Conservation (phyloP, 2,888 invertebrate genomes). For the Altica lythri region DNA sequence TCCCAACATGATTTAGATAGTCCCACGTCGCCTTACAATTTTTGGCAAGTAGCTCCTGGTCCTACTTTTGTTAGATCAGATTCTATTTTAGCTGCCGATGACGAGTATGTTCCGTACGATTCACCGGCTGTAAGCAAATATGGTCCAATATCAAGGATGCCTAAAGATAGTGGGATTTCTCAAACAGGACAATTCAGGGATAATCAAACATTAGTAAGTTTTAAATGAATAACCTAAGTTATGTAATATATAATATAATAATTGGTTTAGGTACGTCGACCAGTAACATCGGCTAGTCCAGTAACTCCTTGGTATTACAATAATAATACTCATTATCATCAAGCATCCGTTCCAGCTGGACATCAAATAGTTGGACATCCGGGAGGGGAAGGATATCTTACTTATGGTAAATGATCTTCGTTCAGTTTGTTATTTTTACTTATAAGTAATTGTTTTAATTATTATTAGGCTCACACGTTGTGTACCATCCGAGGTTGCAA, state of each 20-base stretch:
- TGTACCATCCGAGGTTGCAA: slow-evolving; percentile 52
- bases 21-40: slow-evolving; percentile 53
- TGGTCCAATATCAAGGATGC: slow-evolving; percentile 69
- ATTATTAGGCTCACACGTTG: slow-evolving; percentile 49
- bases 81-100: slow-evolving; percentile 64
- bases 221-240: background rate
- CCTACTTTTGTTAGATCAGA: slow-evolving; percentile 55
- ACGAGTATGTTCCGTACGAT: slow-evolving; percentile 71
- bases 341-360: slow-evolving; percentile 48
- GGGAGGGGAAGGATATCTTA: slow-evolving; percentile 59
- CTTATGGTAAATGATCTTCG: slow-evolving; percentile 49
- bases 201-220: slow-evolving; percentile 50
- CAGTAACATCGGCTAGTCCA: slow-evolving; percentile 57
- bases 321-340: slow-evolving; percentile 47
- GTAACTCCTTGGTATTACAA: slow-evolving; percentile 59
- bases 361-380: slow-evolving; percentile 46
- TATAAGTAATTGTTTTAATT: background rate
- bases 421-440: background rate
- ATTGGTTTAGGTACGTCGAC: slow-evolving; percentile 52
- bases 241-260: background rate
- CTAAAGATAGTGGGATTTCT: slow-evolving; percentile 46
- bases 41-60: slow-evolving; percentile 48
- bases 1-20: slow-evolving; percentile 51
- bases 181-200: slow-evolving; percentile 52
- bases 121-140: slow-evolving; percentile 69